Evolutionary conservation across 2,888 invertebrate species (phyloP).

Genomic region (Orthonychiurus folsomi): DNA sequence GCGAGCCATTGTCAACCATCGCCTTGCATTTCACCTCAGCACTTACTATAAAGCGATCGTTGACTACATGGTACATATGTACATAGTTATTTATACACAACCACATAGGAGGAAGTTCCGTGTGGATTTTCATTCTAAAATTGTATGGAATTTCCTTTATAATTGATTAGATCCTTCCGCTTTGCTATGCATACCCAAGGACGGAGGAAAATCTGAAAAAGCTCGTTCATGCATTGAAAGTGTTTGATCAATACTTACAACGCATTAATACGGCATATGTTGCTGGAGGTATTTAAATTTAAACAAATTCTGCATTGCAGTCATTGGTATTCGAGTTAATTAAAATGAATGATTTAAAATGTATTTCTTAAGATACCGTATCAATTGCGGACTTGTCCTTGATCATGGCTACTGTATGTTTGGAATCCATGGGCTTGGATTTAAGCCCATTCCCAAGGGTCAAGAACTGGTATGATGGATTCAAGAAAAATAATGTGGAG

Average conservation of each 20-base stretch:
- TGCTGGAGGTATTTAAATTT: slow-evolving; percentile 49
- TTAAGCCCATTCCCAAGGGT: slow-evolving; percentile 51
- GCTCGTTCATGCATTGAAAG: slow-evolving; percentile 56
- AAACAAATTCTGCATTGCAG: slow-evolving; percentile 1
- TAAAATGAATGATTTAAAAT: not conserved
- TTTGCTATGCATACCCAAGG: slow-evolving; percentile 65
- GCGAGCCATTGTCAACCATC: slow-evolving; percentile 67
- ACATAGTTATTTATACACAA: slow-evolving; percentile 1
- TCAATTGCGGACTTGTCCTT: slow-evolving; percentile 69
- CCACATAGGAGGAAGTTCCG: no score
- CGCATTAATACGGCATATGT: slow-evolving; percentile 55
- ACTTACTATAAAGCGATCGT: slow-evolving; percentile 64
- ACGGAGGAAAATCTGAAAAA: slow-evolving; percentile 60
- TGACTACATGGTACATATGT: slow-evolving; percentile 53
- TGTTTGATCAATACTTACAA: slow-evolving; percentile 59
- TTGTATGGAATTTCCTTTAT: no score
- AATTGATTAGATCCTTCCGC: slow-evolving; percentile 62
- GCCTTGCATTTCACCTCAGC: slow-evolving; percentile 66
- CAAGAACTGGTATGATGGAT: slow-evolving; percentile 30
- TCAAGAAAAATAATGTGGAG: slow-evolving; percentile 42
- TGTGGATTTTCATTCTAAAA: no score
- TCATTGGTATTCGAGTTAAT: not conserved
- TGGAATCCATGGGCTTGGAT: slow-evolving; percentile 62
- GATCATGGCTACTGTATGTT: slow-evolving; percentile 60
- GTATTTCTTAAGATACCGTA: slow-evolving; percentile 50